A percentile compares a stretch with the other conserved stretches of the same genome.
Conservation (phyloP, 35 echinoderm and acorn worm genomes). For the Acanthaster planci region DNA sequence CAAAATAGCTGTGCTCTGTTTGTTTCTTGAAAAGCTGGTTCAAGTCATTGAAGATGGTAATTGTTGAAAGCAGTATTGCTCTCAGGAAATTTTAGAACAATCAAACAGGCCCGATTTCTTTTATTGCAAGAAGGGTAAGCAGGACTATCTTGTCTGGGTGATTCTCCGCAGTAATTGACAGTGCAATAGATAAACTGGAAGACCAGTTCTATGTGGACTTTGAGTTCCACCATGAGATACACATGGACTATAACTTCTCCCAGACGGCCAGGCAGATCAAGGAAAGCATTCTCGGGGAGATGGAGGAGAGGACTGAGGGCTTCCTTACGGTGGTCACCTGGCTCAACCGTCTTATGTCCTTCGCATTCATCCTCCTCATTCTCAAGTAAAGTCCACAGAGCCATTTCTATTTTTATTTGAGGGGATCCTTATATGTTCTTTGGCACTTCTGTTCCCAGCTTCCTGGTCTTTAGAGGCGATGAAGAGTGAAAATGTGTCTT, state of each 20-base stretch:
- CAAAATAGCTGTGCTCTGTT: too few species aligned
- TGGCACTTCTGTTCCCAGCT: too few species aligned
- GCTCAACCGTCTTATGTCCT: constrained; percentile 53
- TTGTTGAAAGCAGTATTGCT: too few species aligned
- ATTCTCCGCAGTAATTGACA: constrained; percentile 32
- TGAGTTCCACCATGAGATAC: constrained; percentile 60
- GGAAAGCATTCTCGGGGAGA: constrained; percentile 62
- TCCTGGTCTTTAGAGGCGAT: neutral
- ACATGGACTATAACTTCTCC: constrained; percentile 61
- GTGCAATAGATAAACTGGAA: constrained; percentile 64
- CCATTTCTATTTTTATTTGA: neutral
- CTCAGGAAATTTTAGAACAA: too few species aligned
- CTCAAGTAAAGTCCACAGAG: constrained; percentile 61
- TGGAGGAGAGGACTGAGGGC: constrained; percentile 50
- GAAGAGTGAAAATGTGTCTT: neutral
- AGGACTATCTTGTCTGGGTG: too few species aligned
- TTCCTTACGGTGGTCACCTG: constrained; percentile 55
- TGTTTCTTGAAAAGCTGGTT: too few species aligned
- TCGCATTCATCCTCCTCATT: constrained; percentile 69
- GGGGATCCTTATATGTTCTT: too few species aligned
- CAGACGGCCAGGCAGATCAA: constrained; percentile 71
- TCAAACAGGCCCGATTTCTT: too few species aligned
- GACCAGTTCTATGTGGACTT: constrained; percentile 73
- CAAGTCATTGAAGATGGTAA: too few species aligned
- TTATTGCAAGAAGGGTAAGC: too few species aligned